Percentiles rank a stretch among this genome's conserved stretches.
These are phyloP conservation scores for Hippoglossus stenolepis DNA, from an alignment of 2,113 vertebrate genomes.

Conservation along the genomic window DNA sequence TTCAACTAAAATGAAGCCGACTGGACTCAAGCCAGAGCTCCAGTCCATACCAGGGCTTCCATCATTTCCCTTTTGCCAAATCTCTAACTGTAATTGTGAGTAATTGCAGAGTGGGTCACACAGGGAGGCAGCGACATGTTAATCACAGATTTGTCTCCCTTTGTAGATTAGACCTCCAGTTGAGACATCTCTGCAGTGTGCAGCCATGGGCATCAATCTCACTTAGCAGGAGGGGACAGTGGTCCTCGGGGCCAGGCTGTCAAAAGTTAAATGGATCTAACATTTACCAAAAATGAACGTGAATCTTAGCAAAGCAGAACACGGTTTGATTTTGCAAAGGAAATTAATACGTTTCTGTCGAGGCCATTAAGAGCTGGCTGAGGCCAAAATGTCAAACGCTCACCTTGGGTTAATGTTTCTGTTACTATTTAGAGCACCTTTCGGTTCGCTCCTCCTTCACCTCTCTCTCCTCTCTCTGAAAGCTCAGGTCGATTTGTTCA, in stretches of 20 bases:
- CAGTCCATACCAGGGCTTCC: constrained; percentile 63
- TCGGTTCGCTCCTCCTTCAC: constrained; percentile 52
- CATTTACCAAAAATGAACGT: constrained; percentile 66
- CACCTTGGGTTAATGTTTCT: constrained; percentile 67
- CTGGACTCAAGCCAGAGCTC: constrained; percentile 14
- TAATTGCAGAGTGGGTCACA: constrained; percentile 65
- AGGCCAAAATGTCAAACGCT: constrained; percentile 54
- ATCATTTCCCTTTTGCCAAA: constrained; percentile 72
- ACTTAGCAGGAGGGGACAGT: constrained; percentile 72
- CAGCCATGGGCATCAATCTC: constrained; percentile 74
- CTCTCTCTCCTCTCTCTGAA: constrained; percentile 37
- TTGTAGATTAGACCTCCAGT: constrained; percentile 72
- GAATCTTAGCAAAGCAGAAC: constrained; percentile 61
- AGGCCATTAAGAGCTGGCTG: constrained; percentile 26
- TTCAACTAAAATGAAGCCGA: too few relatives aligned
- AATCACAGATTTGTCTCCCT: constrained; percentile 79
- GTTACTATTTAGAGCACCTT: constrained; percentile 56
- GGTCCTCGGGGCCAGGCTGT: constrained; percentile 71
- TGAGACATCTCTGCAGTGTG: constrained; percentile 68
- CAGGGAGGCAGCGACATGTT: constrained; percentile 72
- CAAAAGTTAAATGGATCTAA: constrained; percentile 78
- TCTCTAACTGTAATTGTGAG: constrained; percentile 76
- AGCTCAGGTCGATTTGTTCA: constrained; percentile 67
- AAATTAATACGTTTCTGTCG: constrained; percentile 68
- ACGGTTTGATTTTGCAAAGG: constrained; percentile 63